A percentile compares a stretch with the other conserved stretches of the same genome.
Conservation (phyloP, 2,113 vertebrate genomes). For the Platichthys stellatus region DNA sequence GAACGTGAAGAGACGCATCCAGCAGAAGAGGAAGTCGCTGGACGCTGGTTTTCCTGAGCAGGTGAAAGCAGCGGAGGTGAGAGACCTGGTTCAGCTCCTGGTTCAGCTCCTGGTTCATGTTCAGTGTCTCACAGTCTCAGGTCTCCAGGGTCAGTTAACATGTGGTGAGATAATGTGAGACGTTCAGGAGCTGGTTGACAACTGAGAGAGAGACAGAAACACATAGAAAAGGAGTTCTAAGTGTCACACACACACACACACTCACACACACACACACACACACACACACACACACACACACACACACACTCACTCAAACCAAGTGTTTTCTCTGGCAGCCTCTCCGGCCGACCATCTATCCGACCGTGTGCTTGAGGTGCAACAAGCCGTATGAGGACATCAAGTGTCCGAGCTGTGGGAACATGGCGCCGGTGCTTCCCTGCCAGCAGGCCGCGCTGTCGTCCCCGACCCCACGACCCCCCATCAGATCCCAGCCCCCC, state of each 20-base stretch:
- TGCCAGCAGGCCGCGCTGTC: conserved; percentile 79
- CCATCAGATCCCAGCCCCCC: conserved; percentile 85
- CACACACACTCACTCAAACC: not conserved
- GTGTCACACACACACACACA: not conserved
- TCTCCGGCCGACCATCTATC: conserved; percentile 80
- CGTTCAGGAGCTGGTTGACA: too few species aligned
- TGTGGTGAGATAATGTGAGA: too few species aligned
- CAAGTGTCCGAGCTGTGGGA: conserved; percentile 86
- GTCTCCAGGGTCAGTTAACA: too few species aligned
- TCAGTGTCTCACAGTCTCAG: too few species aligned
- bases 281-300: too few species aligned
- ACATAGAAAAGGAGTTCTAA: not conserved
- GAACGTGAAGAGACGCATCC: conserved; percentile 72
- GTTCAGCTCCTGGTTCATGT: too few species aligned
- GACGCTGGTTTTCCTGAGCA: conserved; percentile 53
- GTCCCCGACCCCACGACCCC: conserved; percentile 83
- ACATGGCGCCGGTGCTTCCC: conserved; percentile 72
- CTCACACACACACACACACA: too few species aligned
- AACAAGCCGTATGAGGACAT: conserved; percentile 83
- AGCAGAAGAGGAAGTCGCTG: conserved; percentile 69
- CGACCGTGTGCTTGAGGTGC: conserved; percentile 84
- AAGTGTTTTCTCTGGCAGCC: conserved; percentile 63
- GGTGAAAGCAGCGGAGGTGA: conserved; percentile 71
- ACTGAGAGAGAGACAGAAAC: too few species aligned
- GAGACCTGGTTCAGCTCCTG: not conserved